Base-by-base conservation (phyloP, 1,140 invertebrate genomes). In the Drosophila grimshawi region DNA sequence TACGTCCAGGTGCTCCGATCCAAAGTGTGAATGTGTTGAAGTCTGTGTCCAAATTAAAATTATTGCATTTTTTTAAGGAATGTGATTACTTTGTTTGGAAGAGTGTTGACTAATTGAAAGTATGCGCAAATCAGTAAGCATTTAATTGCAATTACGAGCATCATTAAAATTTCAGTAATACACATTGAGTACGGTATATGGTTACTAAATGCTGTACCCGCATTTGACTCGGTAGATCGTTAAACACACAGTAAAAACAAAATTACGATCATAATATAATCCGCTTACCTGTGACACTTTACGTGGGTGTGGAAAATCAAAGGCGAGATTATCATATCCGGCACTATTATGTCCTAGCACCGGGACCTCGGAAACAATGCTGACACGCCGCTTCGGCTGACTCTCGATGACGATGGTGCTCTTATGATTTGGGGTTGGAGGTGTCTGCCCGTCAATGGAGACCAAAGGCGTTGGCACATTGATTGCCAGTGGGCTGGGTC, bases 1-100 rank as follows among this genome's bases (percentile, higher is more conserved):
- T 94, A 71, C 95, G 93, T 51, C 65, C 71, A 7, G 94, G 94
- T 5, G 95, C 94, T 45, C 91, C 91, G n/a, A 90, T 80, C 32
- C 91, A 41, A 78, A 70, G 57, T 86, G 91, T 6, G 91, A 91
- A 32, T 92, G 88, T 56, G 65, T 72, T 11, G 91, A 92, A 43
- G 75, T 81, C 91, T 92, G 45, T 53, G 8, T 3, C 30, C 19
- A 37, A 11, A 33, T 4, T 37, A 43, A 71, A 75, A 43, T 37
- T 6, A 19, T 37, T 8, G 32, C 3, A 7, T 37, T 29, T 6
- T 11, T 11, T 52, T 3, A 10, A n/a, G 2, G 10, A 4, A 43
- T n/a, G 39, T 35, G n/a, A 3, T 0, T 39, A 39, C 30, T 10
- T 10, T 4, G 2, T 35, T 52, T 35, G 8, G 45, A 19, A 37